These are phyloP conservation scores for Ficedula albicollis DNA, from an alignment of 2,797 vertebrate species.

Conservation along the genomic window DNA sequence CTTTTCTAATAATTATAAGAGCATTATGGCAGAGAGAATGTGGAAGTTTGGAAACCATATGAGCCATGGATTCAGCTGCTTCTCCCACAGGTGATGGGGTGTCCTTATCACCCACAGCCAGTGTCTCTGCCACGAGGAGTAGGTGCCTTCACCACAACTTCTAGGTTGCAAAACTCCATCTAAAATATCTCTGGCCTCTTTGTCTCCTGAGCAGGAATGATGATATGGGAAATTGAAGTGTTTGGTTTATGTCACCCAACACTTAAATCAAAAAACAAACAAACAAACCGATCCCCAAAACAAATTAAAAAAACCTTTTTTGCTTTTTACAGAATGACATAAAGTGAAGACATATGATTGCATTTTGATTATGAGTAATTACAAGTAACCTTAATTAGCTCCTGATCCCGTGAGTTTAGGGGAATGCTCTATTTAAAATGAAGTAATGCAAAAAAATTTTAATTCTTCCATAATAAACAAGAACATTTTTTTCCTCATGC, in stretches of 20 bases:
- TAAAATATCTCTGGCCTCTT: not conserved
- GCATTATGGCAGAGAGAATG: not conserved
- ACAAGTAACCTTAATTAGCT: slow-evolving; percentile 35
- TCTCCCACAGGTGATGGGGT: not conserved
- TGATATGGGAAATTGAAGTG: not conserved
- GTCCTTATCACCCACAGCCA: too few species aligned
- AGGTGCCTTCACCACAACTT: not conserved
- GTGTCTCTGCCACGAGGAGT: not conserved
- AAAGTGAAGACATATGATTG: not conserved
- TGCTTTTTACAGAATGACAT: not conserved
- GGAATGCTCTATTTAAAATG: slow-evolving; percentile 3
- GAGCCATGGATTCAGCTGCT: not conserved
- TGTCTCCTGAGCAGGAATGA: not conserved
- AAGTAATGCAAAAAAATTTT: not conserved
- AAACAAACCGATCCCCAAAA: not conserved
- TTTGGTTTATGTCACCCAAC: not conserved
- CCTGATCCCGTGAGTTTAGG: not conserved
- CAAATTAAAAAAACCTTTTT: not conserved
- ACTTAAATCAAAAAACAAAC: not conserved
- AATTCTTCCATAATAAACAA: not conserved
- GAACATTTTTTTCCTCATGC: not conserved
- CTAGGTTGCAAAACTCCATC: not conserved
- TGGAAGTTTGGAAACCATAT: not conserved
- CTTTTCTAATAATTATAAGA: not conserved
- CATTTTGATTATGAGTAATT: slow-evolving; percentile 28